Percentiles rank a stretch among this genome's conserved stretches.
These are phyloP conservation scores for Rhamnusium bicolor DNA, from an alignment of 2,888 invertebrate species.

Conservation along the genomic window DNA sequence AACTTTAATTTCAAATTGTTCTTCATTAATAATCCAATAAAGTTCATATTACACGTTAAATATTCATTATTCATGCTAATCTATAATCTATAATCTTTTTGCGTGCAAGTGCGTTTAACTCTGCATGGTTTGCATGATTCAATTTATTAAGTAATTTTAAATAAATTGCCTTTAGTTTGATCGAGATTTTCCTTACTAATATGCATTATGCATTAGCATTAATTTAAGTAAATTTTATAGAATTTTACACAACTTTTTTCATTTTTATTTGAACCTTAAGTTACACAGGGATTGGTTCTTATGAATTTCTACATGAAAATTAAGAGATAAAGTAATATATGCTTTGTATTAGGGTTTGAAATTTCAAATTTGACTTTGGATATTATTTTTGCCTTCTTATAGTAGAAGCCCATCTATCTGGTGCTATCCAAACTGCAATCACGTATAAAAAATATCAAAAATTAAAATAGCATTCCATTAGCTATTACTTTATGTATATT, in stretches of 20 bases:
- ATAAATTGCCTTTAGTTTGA: conserved; percentile 10
- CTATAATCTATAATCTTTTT: not conserved
- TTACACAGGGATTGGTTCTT: not conserved
- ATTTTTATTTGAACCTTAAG: not conserved
- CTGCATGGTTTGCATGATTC: conserved; percentile 12
- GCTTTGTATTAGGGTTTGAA: not conserved
- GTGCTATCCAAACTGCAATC: too few species aligned
- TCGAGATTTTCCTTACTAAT: not conserved
- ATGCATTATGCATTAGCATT: not conserved
- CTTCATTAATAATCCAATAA: too few species aligned
- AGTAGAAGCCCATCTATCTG: too few species aligned
- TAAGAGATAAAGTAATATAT: not conserved
- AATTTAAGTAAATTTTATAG: not conserved
- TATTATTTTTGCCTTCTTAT: too few species aligned
- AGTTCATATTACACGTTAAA: not conserved
- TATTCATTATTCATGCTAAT: not conserved
- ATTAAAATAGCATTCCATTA: too few species aligned
- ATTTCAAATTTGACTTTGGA: too few species aligned
- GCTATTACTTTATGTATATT: too few species aligned
- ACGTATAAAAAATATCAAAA: too few species aligned
- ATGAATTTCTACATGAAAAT: not conserved
- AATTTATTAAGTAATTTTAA: conserved; percentile 27
- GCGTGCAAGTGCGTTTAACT: conserved; percentile 2
- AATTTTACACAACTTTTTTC: not conserved
- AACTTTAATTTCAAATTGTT: too few species aligned